Base-by-base conservation (phyloP, 2,113 vertebrate species). In the Theristicus caerulescens region DNA sequence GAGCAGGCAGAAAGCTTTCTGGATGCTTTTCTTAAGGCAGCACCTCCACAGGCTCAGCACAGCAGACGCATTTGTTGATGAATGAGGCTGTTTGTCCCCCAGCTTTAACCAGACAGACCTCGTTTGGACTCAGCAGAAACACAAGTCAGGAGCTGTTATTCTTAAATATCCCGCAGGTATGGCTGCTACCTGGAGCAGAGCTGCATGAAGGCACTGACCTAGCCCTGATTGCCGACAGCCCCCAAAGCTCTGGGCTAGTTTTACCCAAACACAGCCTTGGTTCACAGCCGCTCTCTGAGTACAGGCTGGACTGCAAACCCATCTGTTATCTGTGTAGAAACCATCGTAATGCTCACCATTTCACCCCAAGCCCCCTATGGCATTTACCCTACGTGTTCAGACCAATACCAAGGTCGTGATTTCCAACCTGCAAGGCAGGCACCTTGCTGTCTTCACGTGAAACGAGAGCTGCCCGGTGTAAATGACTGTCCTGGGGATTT, bases 311-410 rank as follows among this genome's bases (percentile, higher is more conserved):
- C 29, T 31, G 13, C 9, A 82, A 29, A 31, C 25, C 55, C 29
- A 11, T 4, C 44, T 46, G 38, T 27, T 55, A 27, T 10, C n/a
- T 25, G 34, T 4, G 11, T 2, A 51, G 66, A n/a, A 61, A 16
- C 29, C 64, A 18, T 1, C 6, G 1, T 10, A 17, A 32, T 0
- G 18, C 11, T 61, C 40, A n/a, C n/a, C 31, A 8, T 8, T 36
- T 22, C 40, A 13, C 40, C 26, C 46, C 61, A 52, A 25, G 7
- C 22, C 7, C 7, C 31, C 44, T 18, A n/a, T 13, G 29, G 40
- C 49, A 25, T 31, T 36, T 26, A 26, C 32, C 47, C 55, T 26
- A 9, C 0, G 3, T 3, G 27, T 13, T 44, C 67, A 42, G 58
- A 51, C 19, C 42, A 9, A 16, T 11, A 55, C 42, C 13, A 22